Evolutionary conservation across 2,888 invertebrate species (phyloP), one percentile per base, ranked within the genome.

Genomic region (Ormyrus labotus): DNA sequence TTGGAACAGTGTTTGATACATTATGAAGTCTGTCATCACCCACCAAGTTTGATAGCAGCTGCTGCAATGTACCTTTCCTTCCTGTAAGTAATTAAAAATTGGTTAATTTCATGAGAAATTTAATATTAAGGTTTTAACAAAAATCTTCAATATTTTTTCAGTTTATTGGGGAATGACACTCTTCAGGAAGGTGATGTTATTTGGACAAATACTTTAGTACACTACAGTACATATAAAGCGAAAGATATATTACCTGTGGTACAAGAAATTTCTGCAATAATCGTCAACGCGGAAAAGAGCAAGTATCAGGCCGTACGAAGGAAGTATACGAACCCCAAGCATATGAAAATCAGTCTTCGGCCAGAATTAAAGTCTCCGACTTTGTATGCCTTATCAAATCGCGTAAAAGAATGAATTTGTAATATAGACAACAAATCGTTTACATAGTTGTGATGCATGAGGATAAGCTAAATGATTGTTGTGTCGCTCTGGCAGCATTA

Each of bases 1-100:
- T 93, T 98, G 87, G 99, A 99, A 90, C 92, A 98, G 82, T 93
- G 95, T 75, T 92, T 98, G 64, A 91, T 97, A 7, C 96, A 98
- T 81, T 97, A 98, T 88, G 92, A 94, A 11, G 93, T 97, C 92
- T 94, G 95, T 34, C 94, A 95, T 86, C 93, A 95, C 86, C 92
- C 93, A 81, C 98, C 98, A 0, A 99, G 99, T 0, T 93, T 96
- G 85, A 92, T 97, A 78, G 96, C 97, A 61, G 96, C 96, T 8
- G 95, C 96, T 5, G 94, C 97, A 7, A 92, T 96, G 77, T 96
- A 95, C 89, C 92, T 97, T 9, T 93, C 97, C 3, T 92, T 96
- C 45, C 92, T 93, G 85, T 92, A 91, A 88, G 91, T 86, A 68
- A 48, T 68, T 11, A 34, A 11, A 68, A 65, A 55, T 47, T 58